phyloP scores from a whole-genome alignment of 2,113 vertebrate species.

The Narcine bancroftii region DNA sequence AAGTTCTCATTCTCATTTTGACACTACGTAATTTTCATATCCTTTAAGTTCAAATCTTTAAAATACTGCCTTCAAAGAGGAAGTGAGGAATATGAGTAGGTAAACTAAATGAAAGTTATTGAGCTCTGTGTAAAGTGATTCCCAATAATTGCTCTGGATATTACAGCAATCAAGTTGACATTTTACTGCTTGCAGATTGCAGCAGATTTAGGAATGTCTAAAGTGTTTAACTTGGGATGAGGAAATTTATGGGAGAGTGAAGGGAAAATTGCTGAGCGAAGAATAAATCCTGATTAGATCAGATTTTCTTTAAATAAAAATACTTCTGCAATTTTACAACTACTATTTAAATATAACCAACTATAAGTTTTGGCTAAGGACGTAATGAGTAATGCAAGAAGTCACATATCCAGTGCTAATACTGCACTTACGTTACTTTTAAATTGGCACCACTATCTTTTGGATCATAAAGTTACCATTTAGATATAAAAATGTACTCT shows the following conservation, averaged over 20 bases:
- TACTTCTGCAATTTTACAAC: background rate
- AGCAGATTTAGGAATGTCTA: background rate
- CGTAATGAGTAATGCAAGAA: background rate
- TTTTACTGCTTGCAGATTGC: background rate
- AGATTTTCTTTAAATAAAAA: background rate
- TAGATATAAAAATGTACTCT: background rate
- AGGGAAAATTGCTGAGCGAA: background rate
- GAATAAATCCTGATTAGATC: slow-evolving; percentile 14
- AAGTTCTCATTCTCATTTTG: background rate
- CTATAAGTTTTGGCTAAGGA: background rate
- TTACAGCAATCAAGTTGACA: background rate
- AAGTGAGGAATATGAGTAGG: background rate
- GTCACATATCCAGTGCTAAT: background rate
- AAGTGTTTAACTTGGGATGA: background rate
- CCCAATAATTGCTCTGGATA: background rate
- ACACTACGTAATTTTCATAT: background rate
- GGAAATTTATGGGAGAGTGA: background rate
- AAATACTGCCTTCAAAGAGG: background rate
- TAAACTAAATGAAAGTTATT: background rate
- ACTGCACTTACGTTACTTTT: background rate
- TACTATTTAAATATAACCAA: slow-evolving; percentile 8
- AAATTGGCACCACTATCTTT: background rate
- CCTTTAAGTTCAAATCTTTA: background rate
- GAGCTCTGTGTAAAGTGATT: background rate
- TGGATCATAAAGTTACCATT: background rate